Evolutionary conservation across 2,888 invertebrate species (phyloP).

Genomic region (Alloscopus bannaensis): DNA sequence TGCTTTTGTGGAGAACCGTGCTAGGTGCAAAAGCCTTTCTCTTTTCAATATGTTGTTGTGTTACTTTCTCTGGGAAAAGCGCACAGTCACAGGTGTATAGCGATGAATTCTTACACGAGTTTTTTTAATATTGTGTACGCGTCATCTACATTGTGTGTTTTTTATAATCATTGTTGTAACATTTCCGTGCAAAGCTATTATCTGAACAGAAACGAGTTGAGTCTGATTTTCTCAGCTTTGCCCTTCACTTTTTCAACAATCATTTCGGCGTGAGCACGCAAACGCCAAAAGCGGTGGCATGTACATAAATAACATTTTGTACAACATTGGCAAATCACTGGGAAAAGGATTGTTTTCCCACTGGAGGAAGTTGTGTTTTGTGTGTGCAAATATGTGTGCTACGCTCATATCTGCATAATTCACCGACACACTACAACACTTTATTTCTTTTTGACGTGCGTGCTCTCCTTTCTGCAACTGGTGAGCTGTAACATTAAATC

Average conservation of each 20-base stretch:
- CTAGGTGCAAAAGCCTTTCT: slow-evolving; percentile 54
- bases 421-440: too few relatives aligned
- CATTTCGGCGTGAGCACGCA: slow-evolving; percentile 16
- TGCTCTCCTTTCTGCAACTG: too few relatives aligned
- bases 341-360: too few relatives aligned
- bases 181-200: slow-evolving; percentile 58
- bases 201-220: slow-evolving; percentile 32
- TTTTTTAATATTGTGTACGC: too few relatives aligned
- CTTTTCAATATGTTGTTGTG: slow-evolving; percentile 25
- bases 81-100: not conserved
- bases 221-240: slow-evolving; percentile 4
- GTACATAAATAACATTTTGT: slow-evolving; percentile 17
- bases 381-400: too few relatives aligned
- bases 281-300: not conserved
- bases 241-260: not conserved
- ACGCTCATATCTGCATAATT: too few relatives aligned
- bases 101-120: not conserved
- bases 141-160: too few relatives aligned
- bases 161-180: slow-evolving; percentile 51
- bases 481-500: too few relatives aligned
- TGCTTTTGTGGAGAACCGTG: slow-evolving; percentile 55
- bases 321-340: slow-evolving; percentile 3
- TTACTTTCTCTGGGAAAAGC: not conserved
- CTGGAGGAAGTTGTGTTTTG: too few relatives aligned
- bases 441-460: too few relatives aligned